Evolutionary conservation across 2,113 vertebrate genomes (phyloP).

Genomic region (Xiphophorus maculatus): DNA sequence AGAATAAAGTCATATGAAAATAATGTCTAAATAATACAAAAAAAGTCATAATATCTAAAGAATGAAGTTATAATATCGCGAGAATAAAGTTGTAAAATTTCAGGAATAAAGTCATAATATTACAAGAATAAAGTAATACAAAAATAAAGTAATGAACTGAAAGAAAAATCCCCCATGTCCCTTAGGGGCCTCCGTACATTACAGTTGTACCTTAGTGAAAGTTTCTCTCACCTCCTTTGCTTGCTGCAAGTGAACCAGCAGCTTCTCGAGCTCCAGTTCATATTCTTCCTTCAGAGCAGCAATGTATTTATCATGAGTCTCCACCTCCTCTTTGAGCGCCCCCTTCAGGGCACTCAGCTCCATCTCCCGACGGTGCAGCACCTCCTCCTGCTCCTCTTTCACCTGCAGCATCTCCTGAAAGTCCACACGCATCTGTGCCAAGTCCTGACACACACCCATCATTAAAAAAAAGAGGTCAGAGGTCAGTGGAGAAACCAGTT

Average conservation of each 20-base stretch:
- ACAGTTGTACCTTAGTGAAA: no score
- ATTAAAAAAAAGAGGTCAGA: background rate
- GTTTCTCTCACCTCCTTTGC: conserved; percentile 80
- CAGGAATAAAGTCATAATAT: no score
- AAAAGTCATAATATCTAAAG: no score
- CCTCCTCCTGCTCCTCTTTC: conserved; percentile 92
- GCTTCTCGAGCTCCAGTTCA: conserved; percentile 79
- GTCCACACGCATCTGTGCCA: conserved; percentile 85
- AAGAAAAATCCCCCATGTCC: no score
- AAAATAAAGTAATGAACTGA: no score
- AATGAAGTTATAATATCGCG: no score
- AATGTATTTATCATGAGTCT: conserved; percentile 88
- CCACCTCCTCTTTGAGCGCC: conserved; percentile 93
- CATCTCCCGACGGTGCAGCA: conserved; percentile 84
- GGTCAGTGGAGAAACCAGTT: background rate
- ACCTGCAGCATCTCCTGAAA: conserved; percentile 85
- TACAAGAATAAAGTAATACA: no score
- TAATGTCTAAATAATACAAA: no score
- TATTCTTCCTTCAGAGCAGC: conserved; percentile 88
- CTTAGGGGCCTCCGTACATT: no score
- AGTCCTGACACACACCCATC: conserved; percentile 71
- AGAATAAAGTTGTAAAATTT: no score
- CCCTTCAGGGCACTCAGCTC: conserved; percentile 91
- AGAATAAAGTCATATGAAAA: no score
- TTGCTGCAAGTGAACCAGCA: conserved; percentile 82